These are phyloP conservation scores for Lampropteryx suffumata DNA, from an alignment of 2,888 invertebrate species.

Conservation along the genomic window DNA sequence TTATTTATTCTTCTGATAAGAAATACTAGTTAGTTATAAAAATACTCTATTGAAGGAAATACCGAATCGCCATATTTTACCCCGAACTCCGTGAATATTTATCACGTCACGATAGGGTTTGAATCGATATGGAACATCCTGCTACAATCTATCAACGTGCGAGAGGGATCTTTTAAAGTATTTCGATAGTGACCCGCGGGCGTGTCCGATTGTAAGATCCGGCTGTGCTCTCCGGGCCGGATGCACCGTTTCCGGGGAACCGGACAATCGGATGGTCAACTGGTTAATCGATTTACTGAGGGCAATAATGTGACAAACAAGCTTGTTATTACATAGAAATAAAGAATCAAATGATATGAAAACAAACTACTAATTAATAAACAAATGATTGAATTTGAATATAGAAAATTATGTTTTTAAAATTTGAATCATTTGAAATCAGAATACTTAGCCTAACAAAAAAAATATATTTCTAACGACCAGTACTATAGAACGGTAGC, in stretches of 20 bases:
- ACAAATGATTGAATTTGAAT: too few relatives aligned
- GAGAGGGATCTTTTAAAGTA: constrained; percentile 58
- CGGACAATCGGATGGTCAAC: constrained; percentile 45
- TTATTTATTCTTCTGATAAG: too few relatives aligned
- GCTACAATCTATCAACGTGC: constrained; percentile 62
- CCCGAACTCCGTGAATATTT: constrained; percentile 33
- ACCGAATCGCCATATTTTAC: constrained; percentile 18
- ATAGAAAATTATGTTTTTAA: too few relatives aligned
- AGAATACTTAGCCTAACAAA: too few relatives aligned
- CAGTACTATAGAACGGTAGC: too few relatives aligned
- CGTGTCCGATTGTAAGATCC: constrained; percentile 56
- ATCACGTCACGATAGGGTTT: constrained; percentile 48
- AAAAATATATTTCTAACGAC: too few relatives aligned
- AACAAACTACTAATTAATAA: too few relatives aligned
- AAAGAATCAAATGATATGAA: too few relatives aligned
- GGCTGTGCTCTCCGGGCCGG: constrained; percentile 50
- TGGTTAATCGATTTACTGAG: constrained; percentile 33
- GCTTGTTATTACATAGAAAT: constrained; percentile 4
- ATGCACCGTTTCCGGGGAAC: constrained; percentile 56
- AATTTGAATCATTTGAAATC: too few relatives aligned
- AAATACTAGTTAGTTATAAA: constrained; percentile 1
- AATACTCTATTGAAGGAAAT: constrained; percentile 9
- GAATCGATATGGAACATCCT: constrained; percentile 65
- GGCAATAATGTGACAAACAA: constrained; percentile 25
- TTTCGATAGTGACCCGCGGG: constrained; percentile 63